Base-by-base conservation (phyloP, 2,113 vertebrate species). In the Petrocephalus microphthalmus region DNA sequence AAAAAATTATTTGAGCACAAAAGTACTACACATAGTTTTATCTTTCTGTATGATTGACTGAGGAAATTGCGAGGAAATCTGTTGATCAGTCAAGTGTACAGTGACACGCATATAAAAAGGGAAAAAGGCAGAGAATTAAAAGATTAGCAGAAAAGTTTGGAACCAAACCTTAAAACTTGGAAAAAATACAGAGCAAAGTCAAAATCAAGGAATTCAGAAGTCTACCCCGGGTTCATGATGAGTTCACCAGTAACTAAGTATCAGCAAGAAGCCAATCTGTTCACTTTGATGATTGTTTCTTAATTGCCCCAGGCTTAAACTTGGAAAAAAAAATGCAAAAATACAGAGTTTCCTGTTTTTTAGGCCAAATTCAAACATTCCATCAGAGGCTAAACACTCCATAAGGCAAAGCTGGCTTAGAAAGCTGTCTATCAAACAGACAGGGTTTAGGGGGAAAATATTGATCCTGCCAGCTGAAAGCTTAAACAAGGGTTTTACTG, bases 331-430 rank as follows among this genome's bases (percentile, higher is more conserved):
- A 78, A 78, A 78, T 78, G 15, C 71, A 78, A 42, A 78, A 29
- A 78, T 42, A 78, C 37, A 78, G 29, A 33, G 71, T 42, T 42
- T 78, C 71, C 71, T 42, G 15, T 78, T 78, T 74, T 6, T 37
- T 74, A 37, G 15, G 71, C 33, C 71, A 42, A 37, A 78, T 78
- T 42, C 33, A 42, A 78, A 42, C 71, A 78, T 33, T 19, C 71
- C 71, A 42, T 6, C 33, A 42, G 71, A 42, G 71, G 33, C 71
- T 42, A 78, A 78, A 78, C 33, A 78, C 71, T 78, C 71, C 71
- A 78, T 78, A 78, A 78, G 33, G 71, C 71, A 78, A 78, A 78
- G 71, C 71, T 78, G 71, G 37, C 71, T 78, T 78, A 78, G 71
- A 78, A 78, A 78, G 33, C 71, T 78, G 71, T 78, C 71, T 37